phyloP scores from a whole-genome alignment of 2,888 invertebrate genomes.

The Sycophila texana region DNA sequence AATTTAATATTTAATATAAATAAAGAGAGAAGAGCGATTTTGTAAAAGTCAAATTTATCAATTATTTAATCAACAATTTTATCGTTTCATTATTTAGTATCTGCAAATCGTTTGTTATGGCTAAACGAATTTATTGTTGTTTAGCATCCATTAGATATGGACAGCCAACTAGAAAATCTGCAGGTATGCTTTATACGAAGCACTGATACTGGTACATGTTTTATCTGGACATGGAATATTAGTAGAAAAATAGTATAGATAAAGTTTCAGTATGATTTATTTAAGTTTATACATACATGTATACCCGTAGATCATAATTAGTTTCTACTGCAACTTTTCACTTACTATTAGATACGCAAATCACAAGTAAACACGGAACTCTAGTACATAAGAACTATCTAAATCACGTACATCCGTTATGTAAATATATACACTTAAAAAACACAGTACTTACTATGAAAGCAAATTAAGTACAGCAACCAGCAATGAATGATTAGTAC shows the following conservation, averaged over 20 bases:
- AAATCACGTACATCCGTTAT: too few relatives aligned
- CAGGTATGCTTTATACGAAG: slow-evolving; percentile 44
- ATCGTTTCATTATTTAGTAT: not conserved
- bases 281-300: not conserved
- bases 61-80: not conserved
- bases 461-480: too few relatives aligned
- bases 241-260: slow-evolving; percentile 7
- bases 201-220: not conserved
- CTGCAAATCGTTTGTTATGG: not conserved
- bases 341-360: too few relatives aligned
- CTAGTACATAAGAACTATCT: too few relatives aligned
- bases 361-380: too few relatives aligned
- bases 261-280: slow-evolving; percentile 4
- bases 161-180: slow-evolving; percentile 44
- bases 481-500: too few relatives aligned
- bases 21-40: not conserved
- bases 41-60: not conserved
- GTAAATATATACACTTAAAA: too few relatives aligned
- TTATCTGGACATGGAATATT: slow-evolving; percentile 7
- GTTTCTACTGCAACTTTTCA: too few relatives aligned
- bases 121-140: slow-evolving; percentile 21
- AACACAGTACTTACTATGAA: too few relatives aligned
- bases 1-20: too few relatives aligned
- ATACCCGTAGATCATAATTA: too few relatives aligned
- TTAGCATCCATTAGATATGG: slow-evolving; percentile 53